These are phyloP conservation scores for Glaucomys volans DNA, from an alignment of 2,113 vertebrate species.

Conservation along the genomic window DNA sequence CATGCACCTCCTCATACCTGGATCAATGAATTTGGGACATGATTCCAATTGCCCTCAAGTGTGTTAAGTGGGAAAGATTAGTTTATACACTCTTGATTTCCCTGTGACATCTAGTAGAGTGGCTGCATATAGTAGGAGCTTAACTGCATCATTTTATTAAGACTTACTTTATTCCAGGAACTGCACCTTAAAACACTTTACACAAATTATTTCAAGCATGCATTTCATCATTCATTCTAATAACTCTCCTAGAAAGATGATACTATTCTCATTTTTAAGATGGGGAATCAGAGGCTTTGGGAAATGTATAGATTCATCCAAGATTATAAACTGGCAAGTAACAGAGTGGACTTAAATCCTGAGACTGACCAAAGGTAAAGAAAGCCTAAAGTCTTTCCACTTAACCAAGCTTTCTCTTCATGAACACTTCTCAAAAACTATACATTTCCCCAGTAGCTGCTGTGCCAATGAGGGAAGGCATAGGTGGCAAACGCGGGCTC, in stretches of 20 bases:
- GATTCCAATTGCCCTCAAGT: background rate
- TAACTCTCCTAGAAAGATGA: background rate
- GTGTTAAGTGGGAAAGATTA: background rate
- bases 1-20: background rate
- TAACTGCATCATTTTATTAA: background rate
- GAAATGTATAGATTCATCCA: background rate
- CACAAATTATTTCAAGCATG: background rate
- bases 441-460: background rate
- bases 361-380: background rate
- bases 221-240: constrained; percentile 9
- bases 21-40: background rate
- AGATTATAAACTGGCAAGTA: background rate
- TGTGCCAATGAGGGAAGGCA: background rate
- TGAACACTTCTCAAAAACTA: background rate
- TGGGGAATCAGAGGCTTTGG: background rate
- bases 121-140: background rate
- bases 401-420: background rate
- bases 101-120: too few species aligned
- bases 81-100: background rate
- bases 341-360: background rate
- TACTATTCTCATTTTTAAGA: constrained; percentile 19
- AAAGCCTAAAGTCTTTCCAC: background rate
- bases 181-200: background rate
- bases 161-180: background rate
- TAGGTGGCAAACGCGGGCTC: background rate